Evolutionary conservation across 2,888 invertebrate species (phyloP).

Genomic region (Trichopoda pennipes): DNA sequence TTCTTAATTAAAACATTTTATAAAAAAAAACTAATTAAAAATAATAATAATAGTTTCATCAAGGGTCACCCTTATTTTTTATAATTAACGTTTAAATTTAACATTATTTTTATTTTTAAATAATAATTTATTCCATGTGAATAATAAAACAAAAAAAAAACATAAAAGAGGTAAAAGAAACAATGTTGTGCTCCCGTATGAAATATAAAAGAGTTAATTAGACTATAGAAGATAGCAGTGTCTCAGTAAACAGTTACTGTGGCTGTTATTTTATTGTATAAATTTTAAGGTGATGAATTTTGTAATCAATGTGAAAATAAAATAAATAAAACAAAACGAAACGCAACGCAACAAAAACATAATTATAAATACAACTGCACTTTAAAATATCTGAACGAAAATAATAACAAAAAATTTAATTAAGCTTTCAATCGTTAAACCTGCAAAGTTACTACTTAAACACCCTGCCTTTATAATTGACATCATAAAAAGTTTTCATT

Average conservation of each 20-base stretch:
- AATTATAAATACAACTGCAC: background rate
- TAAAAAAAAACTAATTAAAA: no score
- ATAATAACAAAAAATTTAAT: constrained; percentile 1
- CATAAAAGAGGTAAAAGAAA: no score
- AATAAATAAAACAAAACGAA: constrained; percentile 14
- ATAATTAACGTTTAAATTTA: constrained; percentile 19
- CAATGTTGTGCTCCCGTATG: background rate
- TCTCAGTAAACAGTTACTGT: background rate
- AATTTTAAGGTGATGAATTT: constrained; percentile 50
- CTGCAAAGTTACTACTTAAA: no score
- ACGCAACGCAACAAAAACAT: no score
- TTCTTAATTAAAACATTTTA: no score
- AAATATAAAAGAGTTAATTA: constrained; percentile 17
- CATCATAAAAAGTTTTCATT: no score
- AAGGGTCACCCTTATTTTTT: constrained; percentile 24
- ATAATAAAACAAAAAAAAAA: no score
- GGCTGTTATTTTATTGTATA: constrained; percentile 19
- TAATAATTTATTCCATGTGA: constrained; percentile 49
- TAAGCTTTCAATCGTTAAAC: background rate
- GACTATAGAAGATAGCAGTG: constrained; percentile 21
- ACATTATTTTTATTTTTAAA: constrained; percentile 23
- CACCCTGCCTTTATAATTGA: no score
- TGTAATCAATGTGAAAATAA: constrained; percentile 56
- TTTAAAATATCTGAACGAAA: constrained; percentile 4
- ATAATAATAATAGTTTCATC: background rate